Base-by-base conservation (phyloP, 2,113 vertebrate species). In the Myrmecophaga tridactyla region DNA sequence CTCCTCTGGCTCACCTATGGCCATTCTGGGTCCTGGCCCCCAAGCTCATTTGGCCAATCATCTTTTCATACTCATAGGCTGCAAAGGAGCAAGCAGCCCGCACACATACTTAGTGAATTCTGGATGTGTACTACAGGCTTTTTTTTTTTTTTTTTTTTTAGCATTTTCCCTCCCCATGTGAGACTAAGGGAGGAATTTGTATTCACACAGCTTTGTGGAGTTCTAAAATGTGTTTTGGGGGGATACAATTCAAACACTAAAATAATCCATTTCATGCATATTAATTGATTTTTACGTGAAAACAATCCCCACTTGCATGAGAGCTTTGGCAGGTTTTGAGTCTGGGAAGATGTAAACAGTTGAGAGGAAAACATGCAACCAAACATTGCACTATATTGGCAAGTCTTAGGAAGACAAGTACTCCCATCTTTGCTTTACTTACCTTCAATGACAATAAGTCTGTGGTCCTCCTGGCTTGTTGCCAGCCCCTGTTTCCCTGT, bases 261-360 rank as follows among this genome's bases (percentile, higher is more conserved):
- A 97, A 93, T 94, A 93, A 97, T 97, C 70, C 92, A 93, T 96
- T 97, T 85, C 94, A 92, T 97, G 91, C 93, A 97, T 97, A 94
- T 96, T 96, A 97, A 97, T 97, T 95, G 31, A 95, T 94, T 95
- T 97, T 94, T 96, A 92, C 92, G 90, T 90, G 94, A 94, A 96
- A 96, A 96, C 90, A 95, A 95, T 97, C 92, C 89, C 83, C 92
- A 95, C 94, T 96, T 96, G 70, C 92, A 80, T 93, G 93, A 92
- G 62, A 67, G 58, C 80, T 93, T 94, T 97, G 96, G 94, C 93
- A 91, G 95, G 70, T 96, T 89, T 86, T 69, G 89, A 94, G 93
- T 93, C 92, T 93, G 86, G 96, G 92, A 96, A 97, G 94, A 94
- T 86, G 36, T 93, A 92, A 93, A 88, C 48, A 82, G 93, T 72